Percentiles rank a stretch among this genome's conserved stretches.
Conservation (phyloP, 2,797 vertebrate genomes). For the Petrocephalus schoutedeni region DNA sequence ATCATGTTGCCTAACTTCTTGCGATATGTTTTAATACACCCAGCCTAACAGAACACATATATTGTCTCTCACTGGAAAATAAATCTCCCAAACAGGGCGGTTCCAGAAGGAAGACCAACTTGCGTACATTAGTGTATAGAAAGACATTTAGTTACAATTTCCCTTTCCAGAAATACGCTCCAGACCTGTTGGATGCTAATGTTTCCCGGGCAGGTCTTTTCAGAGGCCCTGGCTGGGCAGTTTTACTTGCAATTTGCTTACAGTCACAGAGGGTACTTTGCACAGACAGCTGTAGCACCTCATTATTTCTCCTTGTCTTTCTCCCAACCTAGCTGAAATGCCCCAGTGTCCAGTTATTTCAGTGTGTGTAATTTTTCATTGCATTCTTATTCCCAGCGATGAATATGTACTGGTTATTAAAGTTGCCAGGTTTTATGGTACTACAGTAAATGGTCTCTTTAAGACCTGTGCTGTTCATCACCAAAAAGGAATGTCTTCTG, state of each 20-base stretch:
- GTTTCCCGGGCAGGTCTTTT: constrained; percentile 16
- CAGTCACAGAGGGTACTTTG: neutral
- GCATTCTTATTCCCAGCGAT: neutral
- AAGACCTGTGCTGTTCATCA: neutral
- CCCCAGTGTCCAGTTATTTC: neutral
- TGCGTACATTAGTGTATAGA: constrained; percentile 15
- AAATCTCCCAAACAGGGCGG: neutral
- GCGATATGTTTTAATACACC: neutral
- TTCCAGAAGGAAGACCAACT: neutral
- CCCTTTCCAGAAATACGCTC: neutral
- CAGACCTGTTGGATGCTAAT: constrained; percentile 6
- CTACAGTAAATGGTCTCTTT: neutral
- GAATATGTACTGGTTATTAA: neutral
- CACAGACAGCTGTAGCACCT: constrained; percentile 4
- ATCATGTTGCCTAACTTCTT: neutral
- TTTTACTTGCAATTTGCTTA: neutral
- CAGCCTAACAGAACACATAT: neutral
- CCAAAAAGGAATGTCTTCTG: neutral
- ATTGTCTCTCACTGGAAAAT: constrained; percentile 4
- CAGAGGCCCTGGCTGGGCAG: neutral
- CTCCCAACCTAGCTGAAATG: neutral
- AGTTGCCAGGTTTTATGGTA: neutral
- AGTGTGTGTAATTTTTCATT: neutral
- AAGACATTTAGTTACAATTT: constrained; percentile 4
- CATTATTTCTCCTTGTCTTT: neutral